Conservation (phyloP, 2,113 vertebrate genomes). For the Dicentrarchus labrax region DNA sequence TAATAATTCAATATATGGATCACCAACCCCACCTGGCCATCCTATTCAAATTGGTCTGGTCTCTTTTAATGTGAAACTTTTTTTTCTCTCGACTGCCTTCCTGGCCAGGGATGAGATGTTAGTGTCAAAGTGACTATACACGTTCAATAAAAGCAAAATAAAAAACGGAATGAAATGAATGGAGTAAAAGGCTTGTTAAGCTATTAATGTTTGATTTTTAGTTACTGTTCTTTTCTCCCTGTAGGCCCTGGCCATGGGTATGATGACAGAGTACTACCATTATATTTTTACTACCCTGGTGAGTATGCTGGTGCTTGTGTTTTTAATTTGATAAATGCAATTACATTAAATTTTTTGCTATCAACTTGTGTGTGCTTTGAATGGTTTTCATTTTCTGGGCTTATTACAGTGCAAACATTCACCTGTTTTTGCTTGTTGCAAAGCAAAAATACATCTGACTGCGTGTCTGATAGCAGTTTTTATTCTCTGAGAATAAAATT, state of each 20-base stretch:
- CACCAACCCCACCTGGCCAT: background rate
- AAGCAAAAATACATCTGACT: constrained; percentile 45
- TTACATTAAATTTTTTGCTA: constrained; percentile 15
- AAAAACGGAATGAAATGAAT: constrained; percentile 6
- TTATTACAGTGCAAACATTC: constrained; percentile 20
- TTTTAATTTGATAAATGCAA: constrained; percentile 11
- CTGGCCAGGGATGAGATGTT: background rate
- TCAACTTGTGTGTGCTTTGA: constrained; percentile 9
- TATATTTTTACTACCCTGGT: constrained; percentile 99
- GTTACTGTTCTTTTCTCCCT: constrained; percentile 69
- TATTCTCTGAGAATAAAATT: constrained; percentile 50
- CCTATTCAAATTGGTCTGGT: background rate
- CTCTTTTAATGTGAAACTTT: constrained; percentile 8
- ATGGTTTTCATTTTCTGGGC: background rate
- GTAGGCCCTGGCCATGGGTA: constrained; percentile 98
- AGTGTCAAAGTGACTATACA: background rate
- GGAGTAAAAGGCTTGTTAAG: constrained; percentile 17
- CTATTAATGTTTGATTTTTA: constrained; percentile 37
- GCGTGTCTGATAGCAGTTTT: constrained; percentile 33
- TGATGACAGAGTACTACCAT: constrained; percentile 99
- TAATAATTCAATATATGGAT: background rate
- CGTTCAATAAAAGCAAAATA: constrained; percentile 33
- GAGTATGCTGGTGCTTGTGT: constrained; percentile 74
- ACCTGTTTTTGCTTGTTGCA: constrained; percentile 22
- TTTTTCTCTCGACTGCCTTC: background rate